Conservation (phyloP, 2,113 vertebrate genomes). For the Xiphophorus maculatus region DNA sequence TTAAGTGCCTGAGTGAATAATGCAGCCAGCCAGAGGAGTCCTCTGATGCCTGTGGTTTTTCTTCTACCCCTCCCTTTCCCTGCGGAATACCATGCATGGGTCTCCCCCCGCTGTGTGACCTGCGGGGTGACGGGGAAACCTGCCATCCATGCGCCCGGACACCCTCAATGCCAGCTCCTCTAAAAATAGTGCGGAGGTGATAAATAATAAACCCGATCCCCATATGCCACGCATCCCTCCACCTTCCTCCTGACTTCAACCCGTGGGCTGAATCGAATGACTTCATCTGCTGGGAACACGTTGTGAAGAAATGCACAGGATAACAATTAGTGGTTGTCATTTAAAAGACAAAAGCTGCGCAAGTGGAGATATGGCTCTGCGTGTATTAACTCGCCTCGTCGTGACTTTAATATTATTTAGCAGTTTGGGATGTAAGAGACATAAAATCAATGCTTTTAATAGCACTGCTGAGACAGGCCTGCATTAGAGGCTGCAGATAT, state of each 20-base stretch:
- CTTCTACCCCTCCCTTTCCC: not conserved
- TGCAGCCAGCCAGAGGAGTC: constrained; percentile 43
- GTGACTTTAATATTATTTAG: not conserved
- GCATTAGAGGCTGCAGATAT: not conserved
- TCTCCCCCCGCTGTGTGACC: constrained; percentile 62
- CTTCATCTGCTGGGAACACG: constrained; percentile 23
- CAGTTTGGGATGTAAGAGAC: not conserved
- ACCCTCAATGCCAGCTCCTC: constrained; percentile 63
- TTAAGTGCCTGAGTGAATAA: constrained; percentile 50
- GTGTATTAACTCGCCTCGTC: not conserved
- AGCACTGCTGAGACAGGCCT: constrained; percentile 3
- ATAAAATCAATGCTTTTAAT: not conserved
- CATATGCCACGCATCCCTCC: constrained; percentile 51
- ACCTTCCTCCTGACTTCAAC: constrained; percentile 25
- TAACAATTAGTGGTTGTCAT: not conserved
- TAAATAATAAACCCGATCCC: constrained; percentile 71
- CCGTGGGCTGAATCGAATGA: constrained; percentile 29
- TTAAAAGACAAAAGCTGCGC: not conserved
- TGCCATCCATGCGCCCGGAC: constrained; percentile 70
- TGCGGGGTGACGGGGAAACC: constrained; percentile 70
- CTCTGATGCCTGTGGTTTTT: constrained; percentile 16
- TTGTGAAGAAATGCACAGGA: not conserved
- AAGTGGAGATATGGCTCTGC: not conserved
- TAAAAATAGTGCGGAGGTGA: constrained; percentile 71
- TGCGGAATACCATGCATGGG: constrained; percentile 27